Base-by-base conservation (phyloP, 2,113 vertebrate genomes). In the Centropus unirufus region DNA sequence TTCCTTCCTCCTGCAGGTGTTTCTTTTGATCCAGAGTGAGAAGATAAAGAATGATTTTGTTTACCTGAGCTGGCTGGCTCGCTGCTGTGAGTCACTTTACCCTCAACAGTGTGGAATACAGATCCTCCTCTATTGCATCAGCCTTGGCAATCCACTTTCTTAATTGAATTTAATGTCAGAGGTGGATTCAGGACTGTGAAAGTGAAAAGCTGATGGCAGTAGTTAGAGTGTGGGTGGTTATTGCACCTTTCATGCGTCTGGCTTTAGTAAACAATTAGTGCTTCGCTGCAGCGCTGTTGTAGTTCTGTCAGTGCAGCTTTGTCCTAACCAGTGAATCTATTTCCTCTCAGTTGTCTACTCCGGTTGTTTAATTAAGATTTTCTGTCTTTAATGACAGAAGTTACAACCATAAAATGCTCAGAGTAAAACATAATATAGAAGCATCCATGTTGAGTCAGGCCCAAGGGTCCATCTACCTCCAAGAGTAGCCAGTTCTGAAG, bases 1-100 rank as follows among this genome's bases (percentile, higher is more conserved):
- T 84, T 80, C 90, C 40, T 92, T 91, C 73, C 91, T 87, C 96
- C 92, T 85, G 70, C 96, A 99, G 99, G 96, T 98, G 91, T 99
- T 99, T 96, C 98, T 99, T 95, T 97, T 99, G 97, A 99, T 99
- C 97, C 99, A 99, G 96, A 99, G 96, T 95, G 99, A 99, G 95
- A 99, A 99, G 98, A 98, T 99, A 97, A 99, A 99, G 98, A 99
- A 97, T 94, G 99, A 99, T 97, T 99, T 99, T 94, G 97, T 99
- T 93, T 99, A 99, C 97, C 98, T 99, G 96, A 99, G 99, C 97
- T 99, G 99, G 99, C 97, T 99, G 95, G 98, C 99, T 76, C 99
- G 99, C 91, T 99, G 99, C 97, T 99, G 99, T 99, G 98, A 98
- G 98, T 98, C 90, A 95, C 77, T 92, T 95, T 83, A 58, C 59